phyloP scores from a whole-genome alignment of 2,888 invertebrate species.

The Drosophila acutilabella region DNA sequence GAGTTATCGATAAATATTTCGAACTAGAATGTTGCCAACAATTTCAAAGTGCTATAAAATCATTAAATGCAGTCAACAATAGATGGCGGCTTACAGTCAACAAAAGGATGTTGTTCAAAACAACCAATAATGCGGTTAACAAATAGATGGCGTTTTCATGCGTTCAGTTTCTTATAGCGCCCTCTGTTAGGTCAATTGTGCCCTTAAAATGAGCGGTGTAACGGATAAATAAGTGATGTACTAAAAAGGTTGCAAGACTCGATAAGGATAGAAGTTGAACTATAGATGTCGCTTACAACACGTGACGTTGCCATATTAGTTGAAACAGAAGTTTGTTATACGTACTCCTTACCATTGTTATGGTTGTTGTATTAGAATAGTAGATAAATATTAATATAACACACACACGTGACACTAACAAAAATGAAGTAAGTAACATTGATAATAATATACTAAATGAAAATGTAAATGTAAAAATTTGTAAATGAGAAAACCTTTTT shows the following conservation, averaged over 20 bases:
- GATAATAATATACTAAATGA: too few species aligned
- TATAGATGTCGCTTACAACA: background rate
- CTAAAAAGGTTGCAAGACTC: background rate
- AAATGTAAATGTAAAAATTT: too few species aligned
- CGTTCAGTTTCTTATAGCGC: background rate
- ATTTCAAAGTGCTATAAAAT: background rate
- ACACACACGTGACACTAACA: too few species aligned
- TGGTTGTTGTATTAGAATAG: too few species aligned
- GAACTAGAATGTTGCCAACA: background rate
- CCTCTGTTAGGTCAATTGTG: background rate
- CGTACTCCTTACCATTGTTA: too few species aligned
- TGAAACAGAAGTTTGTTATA: too few species aligned
- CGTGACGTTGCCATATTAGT: background rate
- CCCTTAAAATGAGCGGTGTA: background rate
- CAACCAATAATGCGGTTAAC: too few species aligned
- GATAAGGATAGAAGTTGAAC: background rate
- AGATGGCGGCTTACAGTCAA: background rate
- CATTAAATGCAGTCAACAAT: background rate
- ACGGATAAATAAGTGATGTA: background rate
- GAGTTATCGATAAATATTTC: background rate
- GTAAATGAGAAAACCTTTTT: too few species aligned
- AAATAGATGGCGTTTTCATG: background rate
- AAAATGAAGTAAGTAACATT: too few species aligned
- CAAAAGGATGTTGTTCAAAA: background rate
- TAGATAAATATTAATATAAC: too few species aligned